phyloP scores from a whole-genome alignment of 2,888 invertebrate species.

The Lumbricus terrestris region DNA sequence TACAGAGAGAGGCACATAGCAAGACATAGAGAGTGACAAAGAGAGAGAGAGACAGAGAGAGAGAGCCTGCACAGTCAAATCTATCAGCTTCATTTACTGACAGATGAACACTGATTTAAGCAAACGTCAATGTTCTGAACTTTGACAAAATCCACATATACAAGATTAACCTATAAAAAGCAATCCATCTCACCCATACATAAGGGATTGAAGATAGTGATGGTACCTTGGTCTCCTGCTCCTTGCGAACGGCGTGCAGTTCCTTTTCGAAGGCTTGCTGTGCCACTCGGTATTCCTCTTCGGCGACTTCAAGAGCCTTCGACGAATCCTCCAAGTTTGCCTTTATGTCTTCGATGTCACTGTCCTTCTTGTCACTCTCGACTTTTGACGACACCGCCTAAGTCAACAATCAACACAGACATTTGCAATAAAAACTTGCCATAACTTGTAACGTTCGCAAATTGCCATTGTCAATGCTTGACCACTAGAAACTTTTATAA shows the following conservation, averaged over 20 bases:
- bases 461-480: no score
- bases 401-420: not conserved
- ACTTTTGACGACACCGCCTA: constrained; percentile 31
- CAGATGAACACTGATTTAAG: no score
- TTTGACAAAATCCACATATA: not conserved
- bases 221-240: constrained; percentile 34
- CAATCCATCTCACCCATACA: not conserved
- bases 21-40: no score
- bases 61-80: no score
- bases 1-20: no score
- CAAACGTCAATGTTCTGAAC: no score
- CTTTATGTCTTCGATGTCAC: constrained; percentile 28
- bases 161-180: not conserved
- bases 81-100: no score
- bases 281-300: constrained; percentile 16
- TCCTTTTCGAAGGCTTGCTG: constrained; percentile 25
- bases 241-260: constrained; percentile 22
- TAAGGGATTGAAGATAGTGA: not conserved
- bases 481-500: no score
- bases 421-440: not conserved
- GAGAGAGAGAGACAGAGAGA: no score
- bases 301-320: constrained; percentile 4
- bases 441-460: not conserved
- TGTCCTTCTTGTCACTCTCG: constrained; percentile 28
- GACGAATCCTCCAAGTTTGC: constrained; percentile 11